Conservation (phyloP, 2,888 invertebrate genomes). For the Cheilosia vernalis region DNA sequence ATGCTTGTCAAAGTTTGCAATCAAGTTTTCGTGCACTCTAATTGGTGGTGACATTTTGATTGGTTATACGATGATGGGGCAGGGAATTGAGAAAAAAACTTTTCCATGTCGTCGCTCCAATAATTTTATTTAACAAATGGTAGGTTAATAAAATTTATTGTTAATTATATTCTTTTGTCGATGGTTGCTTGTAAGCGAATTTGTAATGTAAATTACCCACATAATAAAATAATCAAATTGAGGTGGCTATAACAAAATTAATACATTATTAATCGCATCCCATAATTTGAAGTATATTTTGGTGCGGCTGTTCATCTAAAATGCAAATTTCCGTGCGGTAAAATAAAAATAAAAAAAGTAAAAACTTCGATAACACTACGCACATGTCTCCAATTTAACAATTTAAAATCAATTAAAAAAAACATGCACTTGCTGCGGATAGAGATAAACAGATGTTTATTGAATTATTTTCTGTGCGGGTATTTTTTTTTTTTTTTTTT, state of each 20-base stretch:
- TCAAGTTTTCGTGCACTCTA: slow-evolving; percentile 32
- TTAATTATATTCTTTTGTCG: slow-evolving; percentile 10
- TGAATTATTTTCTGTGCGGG: not conserved
- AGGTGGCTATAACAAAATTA: not conserved
- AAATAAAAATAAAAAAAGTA: not conserved
- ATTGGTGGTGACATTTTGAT: slow-evolving; percentile 42
- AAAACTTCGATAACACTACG: not conserved
- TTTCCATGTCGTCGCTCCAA: slow-evolving; percentile 6
- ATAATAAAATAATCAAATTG: slow-evolving; percentile 19
- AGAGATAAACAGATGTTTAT: slow-evolving; percentile 4
- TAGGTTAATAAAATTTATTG: not conserved
- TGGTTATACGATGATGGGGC: slow-evolving; percentile 23
- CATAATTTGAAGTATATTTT: too few species aligned
- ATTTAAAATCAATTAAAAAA: not conserved
- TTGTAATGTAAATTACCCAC: not conserved
- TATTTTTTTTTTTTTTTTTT: not conserved
- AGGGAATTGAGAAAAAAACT: slow-evolving; percentile 11
- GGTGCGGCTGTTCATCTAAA: too few species aligned
- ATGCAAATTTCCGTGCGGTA: too few species aligned
- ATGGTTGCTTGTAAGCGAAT: not conserved
- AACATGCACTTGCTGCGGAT: not conserved
- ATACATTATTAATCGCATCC: not conserved
- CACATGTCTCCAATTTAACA: not conserved
- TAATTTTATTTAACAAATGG: slow-evolving; percentile 21
- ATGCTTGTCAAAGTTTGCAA: slow-evolving; percentile 41